phyloP scores from a whole-genome alignment of 2,113 vertebrate species.

The Vimba vimba region DNA sequence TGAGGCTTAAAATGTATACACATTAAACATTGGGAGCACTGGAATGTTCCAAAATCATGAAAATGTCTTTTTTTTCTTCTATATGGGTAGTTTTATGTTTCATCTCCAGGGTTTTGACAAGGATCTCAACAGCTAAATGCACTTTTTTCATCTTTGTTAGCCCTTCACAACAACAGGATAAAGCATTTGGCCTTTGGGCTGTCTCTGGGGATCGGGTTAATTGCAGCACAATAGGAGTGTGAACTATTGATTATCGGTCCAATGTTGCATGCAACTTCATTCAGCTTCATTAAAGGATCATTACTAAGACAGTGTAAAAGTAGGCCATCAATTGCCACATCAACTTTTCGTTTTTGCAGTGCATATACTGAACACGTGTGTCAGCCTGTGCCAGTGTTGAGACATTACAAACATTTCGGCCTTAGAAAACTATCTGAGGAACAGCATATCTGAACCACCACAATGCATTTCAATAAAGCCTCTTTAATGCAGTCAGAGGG shows the following conservation, averaged over 20 bases:
- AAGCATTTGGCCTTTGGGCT: conserved; percentile 53
- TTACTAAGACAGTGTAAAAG: conserved; percentile 14
- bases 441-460: background rate
- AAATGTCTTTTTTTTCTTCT: no score
- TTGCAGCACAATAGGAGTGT: conserved; percentile 1
- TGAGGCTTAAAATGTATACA: no score
- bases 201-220: background rate
- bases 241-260: conserved; percentile 40
- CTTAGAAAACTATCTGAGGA: background rate
- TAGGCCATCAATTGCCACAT: background rate
- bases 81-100: no score
- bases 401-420: background rate
- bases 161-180: conserved; percentile 53
- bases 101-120: no score
- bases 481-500: conserved; percentile 8
- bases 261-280: conserved; percentile 11
- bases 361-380: background rate
- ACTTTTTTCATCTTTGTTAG: conserved; percentile 8
- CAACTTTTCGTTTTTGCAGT: background rate
- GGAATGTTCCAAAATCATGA: no score
- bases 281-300: conserved; percentile 49
- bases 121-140: background rate
- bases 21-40: no score
- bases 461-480: conserved; percentile 15
- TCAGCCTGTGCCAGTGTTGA: background rate